Evolutionary conservation across 1,140 invertebrate genomes (phyloP).

Genomic region (Hypsibius dujardini): DNA sequence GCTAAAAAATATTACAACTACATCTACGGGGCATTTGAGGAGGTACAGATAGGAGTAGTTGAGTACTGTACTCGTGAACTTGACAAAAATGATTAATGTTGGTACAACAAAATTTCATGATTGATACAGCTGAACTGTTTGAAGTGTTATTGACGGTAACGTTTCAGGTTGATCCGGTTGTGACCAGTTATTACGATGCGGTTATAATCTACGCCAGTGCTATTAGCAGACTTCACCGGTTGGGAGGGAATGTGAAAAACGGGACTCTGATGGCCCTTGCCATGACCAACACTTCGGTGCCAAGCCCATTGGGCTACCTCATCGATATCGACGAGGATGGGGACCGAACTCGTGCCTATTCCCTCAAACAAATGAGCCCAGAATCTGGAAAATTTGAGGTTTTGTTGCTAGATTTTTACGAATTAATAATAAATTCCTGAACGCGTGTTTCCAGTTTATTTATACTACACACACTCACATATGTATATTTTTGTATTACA

Average conservation of each 20-base stretch:
- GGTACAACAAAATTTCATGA: no score
- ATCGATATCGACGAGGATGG: background rate
- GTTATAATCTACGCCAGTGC: background rate
- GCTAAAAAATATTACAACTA: background rate
- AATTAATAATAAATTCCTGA: background rate
- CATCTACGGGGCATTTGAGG: background rate
- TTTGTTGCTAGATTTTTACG: background rate
- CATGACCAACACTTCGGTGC: background rate
- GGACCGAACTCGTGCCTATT: background rate
- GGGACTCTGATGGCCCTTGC: background rate
- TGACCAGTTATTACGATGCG: slow-evolving; percentile 5
- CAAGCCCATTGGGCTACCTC: background rate
- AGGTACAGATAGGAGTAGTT: background rate
- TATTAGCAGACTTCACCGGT: background rate
- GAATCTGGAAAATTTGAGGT: slow-evolving; percentile 2
- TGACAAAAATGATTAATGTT: no score
- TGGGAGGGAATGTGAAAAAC: background rate
- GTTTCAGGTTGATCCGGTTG: slow-evolving; percentile 5
- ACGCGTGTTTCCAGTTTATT: no score
- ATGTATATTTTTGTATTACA: no score
- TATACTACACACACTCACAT: no score
- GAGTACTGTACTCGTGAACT: no score
- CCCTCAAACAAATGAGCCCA: background rate
- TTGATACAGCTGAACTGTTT: no score
- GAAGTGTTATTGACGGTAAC: background rate